phyloP scores from a whole-genome alignment of 1,140 invertebrate genomes.

The Pogonus chalceus region DNA sequence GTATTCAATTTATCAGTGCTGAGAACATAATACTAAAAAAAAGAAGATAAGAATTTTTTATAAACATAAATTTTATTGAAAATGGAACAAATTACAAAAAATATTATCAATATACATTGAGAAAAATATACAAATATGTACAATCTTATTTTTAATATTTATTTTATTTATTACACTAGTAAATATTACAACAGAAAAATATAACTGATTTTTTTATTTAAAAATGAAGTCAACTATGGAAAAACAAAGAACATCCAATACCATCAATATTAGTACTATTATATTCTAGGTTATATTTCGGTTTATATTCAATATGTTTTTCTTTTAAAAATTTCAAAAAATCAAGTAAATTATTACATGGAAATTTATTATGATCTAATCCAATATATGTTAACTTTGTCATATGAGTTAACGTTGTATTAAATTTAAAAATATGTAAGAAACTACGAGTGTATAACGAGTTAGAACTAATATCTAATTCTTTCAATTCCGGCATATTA shows the following conservation, averaged over 20 bases:
- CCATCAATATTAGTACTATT: neutral
- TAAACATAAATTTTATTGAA: too few species aligned
- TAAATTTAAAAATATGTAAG: constrained; percentile 1
- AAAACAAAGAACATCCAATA: neutral
- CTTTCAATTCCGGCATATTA: neutral
- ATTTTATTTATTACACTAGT: neutral
- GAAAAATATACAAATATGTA: too few species aligned
- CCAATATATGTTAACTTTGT: neutral
- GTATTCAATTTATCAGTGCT: too few species aligned
- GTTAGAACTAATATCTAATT: neutral
- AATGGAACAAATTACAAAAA: too few species aligned
- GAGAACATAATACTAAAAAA: too few species aligned
- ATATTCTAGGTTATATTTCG: neutral
- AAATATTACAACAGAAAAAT: neutral
- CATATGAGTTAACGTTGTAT: neutral
- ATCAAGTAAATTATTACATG: neutral
- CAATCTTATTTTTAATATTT: neutral
- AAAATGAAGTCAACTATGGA: too few species aligned
- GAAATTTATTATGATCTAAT: neutral
- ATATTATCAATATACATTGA: too few species aligned
- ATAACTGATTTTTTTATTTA: too few species aligned
- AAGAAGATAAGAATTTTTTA: too few species aligned
- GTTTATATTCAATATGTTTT: neutral
- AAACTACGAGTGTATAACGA: neutral
- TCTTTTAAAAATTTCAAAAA: neutral